Conservation (phyloP, 2,888 invertebrate species). For the Caenorhabditis sulstoni region DNA sequence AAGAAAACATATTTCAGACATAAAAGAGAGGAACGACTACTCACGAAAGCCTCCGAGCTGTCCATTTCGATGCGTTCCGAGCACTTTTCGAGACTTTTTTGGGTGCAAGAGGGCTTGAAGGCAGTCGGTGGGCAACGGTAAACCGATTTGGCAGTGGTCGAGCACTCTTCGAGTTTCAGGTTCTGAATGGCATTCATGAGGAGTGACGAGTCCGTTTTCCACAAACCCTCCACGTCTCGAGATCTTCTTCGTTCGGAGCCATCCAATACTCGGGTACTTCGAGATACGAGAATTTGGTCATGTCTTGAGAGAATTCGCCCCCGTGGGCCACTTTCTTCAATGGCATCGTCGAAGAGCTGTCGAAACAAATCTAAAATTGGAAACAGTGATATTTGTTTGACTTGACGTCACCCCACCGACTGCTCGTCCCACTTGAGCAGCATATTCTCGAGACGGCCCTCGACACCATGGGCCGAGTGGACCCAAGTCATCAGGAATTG, state of each 20-base stretch:
- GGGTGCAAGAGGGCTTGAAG: constrained; percentile 29
- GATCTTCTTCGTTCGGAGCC: constrained; percentile 20
- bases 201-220: too few relatives aligned
- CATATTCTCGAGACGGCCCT: constrained; percentile 52
- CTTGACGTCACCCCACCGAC: constrained; percentile 41
- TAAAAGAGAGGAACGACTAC: constrained; percentile 3
- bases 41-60: constrained; percentile 27
- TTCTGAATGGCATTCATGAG: too few relatives aligned
- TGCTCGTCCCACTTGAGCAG: constrained; percentile 52
- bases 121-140: constrained; percentile 38
- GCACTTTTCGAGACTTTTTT: constrained; percentile 32
- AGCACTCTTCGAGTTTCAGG: constrained; percentile 47
- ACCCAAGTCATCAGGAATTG: constrained; percentile 41
- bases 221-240: constrained; percentile 28
- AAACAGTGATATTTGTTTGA: constrained; percentile 10
- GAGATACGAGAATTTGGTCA: constrained; percentile 39
- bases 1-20: background rate
- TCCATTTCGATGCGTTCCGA: constrained; percentile 39
- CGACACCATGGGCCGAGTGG: constrained; percentile 43
- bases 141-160: constrained; percentile 19
- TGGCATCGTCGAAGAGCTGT: constrained; percentile 5
- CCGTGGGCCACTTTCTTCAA: constrained; percentile 35
- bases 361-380: constrained; percentile 51
- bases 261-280: constrained; percentile 49
- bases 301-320: constrained; percentile 34